phyloP scores from a whole-genome alignment of 2,113 vertebrate genomes.

The Canis aureus region DNA sequence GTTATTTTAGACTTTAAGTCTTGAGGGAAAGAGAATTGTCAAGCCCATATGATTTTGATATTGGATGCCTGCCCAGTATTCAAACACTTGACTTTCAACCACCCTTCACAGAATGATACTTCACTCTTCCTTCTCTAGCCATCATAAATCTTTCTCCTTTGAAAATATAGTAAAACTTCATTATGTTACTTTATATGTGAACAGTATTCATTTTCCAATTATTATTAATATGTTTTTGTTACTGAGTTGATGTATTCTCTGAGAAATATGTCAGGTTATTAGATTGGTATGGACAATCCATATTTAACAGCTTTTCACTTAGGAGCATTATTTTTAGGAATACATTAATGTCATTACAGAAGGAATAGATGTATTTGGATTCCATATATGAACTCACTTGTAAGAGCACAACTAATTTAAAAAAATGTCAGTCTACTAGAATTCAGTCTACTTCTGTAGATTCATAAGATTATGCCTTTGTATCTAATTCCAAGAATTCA shows the following conservation, averaged over 20 bases:
- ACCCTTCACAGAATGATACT: not conserved
- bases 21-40: not conserved
- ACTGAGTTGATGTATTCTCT: not conserved
- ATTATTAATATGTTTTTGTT: not conserved
- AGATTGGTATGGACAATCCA: not conserved
- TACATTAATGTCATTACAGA: not conserved
- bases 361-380: conserved; percentile 5
- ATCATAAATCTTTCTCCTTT: not conserved
- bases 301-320: conserved; percentile 8
- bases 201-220: not conserved
- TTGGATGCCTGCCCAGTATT: not conserved
- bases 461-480: not conserved
- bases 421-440: not conserved
- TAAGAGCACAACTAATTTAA: not conserved
- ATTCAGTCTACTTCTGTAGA: not conserved
- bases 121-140: not conserved
- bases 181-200: not conserved
- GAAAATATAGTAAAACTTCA: not conserved
- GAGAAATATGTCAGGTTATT: not conserved
- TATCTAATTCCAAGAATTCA: conserved; percentile 15
- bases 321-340: not conserved
- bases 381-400: not conserved
- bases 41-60: not conserved
- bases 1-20: conserved; percentile 20
- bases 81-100: not conserved